Evolutionary conservation across 64 coral and sea anemone species (phyloP).

Genomic region (Dendronephthya gigantea): DNA sequence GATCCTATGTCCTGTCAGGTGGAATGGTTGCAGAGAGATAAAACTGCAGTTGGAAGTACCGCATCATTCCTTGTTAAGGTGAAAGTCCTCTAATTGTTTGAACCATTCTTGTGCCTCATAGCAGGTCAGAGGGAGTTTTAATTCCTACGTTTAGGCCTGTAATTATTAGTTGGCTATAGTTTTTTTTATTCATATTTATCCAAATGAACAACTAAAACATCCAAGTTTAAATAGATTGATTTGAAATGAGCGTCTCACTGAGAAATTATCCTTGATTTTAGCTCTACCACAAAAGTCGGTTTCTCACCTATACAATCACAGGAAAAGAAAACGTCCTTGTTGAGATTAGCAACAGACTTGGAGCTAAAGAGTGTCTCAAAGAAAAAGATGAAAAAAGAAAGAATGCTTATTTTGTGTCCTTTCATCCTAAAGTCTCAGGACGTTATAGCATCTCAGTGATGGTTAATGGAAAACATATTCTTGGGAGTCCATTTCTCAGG

Average conservation of each 20-base stretch:
- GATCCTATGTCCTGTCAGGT: constrained; percentile 42
- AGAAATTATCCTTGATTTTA: constrained; percentile 4
- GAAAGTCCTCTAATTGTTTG: not conserved
- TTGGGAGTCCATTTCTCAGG: constrained; percentile 68
- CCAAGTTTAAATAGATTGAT: too few species aligned
- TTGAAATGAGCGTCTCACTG: too few species aligned
- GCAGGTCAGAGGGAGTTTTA: too few species aligned
- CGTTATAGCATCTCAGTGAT: constrained; percentile 64
- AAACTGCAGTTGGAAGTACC: constrained; percentile 58
- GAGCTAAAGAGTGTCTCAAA: constrained; percentile 46
- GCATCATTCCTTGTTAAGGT: constrained; percentile 76
- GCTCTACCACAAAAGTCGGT: constrained; percentile 59
- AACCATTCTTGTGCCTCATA: not conserved
- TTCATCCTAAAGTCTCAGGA: constrained; percentile 67
- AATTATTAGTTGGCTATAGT: too few species aligned
- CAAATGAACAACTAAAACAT: too few species aligned
- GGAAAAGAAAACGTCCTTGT: constrained; percentile 53
- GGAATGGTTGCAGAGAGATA: constrained; percentile 60
- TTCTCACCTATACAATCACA: not conserved
- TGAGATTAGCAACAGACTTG: constrained; percentile 21
- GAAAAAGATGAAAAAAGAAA: not conserved
- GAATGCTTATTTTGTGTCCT: constrained; percentile 60
- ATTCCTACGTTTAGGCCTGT: too few species aligned
- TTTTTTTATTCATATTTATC: too few species aligned
- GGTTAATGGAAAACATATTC: constrained; percentile 35